Percentiles rank a stretch among this genome's conserved stretches.
phyloP scores from a whole-genome alignment of 2,113 vertebrate species.

The Spheniscus mendiculus region DNA sequence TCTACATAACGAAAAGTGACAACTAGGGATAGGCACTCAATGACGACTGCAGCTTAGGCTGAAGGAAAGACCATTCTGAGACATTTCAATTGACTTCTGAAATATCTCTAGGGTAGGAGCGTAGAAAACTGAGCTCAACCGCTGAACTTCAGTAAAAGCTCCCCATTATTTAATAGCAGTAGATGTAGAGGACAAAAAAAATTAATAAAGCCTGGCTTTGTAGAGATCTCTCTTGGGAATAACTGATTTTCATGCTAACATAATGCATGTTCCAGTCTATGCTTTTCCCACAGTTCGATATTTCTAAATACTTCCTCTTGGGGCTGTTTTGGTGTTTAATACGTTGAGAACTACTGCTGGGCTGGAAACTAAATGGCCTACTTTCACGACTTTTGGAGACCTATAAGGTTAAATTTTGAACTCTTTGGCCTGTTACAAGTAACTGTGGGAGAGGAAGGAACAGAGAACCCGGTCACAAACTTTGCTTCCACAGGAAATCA shows the following conservation, averaged over 20 bases:
- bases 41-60: neutral
- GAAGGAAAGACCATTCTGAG: neutral
- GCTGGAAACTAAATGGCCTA: neutral
- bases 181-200: neutral
- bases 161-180: neutral
- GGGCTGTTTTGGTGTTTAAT: neutral
- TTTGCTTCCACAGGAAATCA: constrained; percentile 17
- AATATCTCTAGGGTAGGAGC: neutral
- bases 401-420: neutral
- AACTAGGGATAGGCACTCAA: neutral
- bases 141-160: neutral
- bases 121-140: neutral
- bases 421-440: neutral
- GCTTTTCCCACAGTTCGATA: neutral
- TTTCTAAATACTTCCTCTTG: constrained; percentile 1
- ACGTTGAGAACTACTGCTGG: neutral
- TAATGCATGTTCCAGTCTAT: neutral
- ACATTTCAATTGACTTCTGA: neutral
- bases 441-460: constrained; percentile 27
- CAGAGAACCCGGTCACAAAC: neutral
- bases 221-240: neutral
- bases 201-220: neutral
- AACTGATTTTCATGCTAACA: neutral
- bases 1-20: neutral
- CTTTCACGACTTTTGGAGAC: neutral